Conservation (phyloP, 2,113 vertebrate species). For the Euleptes europaea region DNA sequence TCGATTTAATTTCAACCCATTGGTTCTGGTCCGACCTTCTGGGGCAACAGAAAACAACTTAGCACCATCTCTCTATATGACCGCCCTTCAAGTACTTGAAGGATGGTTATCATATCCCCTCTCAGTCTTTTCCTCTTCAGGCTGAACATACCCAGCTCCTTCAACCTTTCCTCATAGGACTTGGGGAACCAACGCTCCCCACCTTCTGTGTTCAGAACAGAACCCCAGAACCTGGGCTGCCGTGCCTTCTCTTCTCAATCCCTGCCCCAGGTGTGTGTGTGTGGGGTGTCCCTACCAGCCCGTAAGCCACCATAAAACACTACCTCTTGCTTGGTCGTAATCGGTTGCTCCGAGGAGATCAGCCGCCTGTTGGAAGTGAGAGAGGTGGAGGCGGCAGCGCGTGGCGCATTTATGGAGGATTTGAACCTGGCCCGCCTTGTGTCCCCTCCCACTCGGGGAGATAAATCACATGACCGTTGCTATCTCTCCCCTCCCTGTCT, state of each 20-base stretch:
- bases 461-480: constrained; percentile 26
- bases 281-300: background rate
- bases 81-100: no score
- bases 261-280: background rate
- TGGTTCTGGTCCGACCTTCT: no score
- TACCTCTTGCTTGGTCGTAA: background rate
- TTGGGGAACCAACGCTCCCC: no score
- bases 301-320: background rate
- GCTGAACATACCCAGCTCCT: no score
- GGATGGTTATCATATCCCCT: no score
- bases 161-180: no score
- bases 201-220: background rate
- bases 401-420: constrained; percentile 18
- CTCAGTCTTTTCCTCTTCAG: no score
- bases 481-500: constrained; percentile 18
- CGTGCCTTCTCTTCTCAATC: background rate
- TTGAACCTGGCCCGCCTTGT: background rate
- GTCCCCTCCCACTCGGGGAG: constrained; percentile 6
- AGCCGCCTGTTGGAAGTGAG: background rate
- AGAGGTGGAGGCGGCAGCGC: constrained; percentile 7
- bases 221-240: background rate
- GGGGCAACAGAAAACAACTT: no score
- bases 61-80: no score
- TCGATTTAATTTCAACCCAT: no score
- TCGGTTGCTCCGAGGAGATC: background rate